Evolutionary conservation across 2,888 invertebrate genomes (phyloP).

Genomic region (Euzophera pinguis): DNA sequence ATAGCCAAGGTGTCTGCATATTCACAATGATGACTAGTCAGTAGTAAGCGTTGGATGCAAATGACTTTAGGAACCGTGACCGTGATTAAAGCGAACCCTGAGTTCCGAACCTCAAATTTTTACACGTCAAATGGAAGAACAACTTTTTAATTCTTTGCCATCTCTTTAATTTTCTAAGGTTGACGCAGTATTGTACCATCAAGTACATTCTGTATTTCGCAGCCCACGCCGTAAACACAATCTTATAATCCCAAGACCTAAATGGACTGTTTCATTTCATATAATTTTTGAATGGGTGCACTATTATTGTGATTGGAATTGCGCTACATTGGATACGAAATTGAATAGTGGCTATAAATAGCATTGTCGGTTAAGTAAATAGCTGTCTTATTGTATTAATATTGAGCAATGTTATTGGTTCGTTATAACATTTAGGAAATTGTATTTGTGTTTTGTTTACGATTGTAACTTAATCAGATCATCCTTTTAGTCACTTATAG

Average conservation of each 20-base stretch:
- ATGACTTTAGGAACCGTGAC: no score
- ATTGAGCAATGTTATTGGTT: conserved; percentile 10
- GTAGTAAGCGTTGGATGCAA: no score
- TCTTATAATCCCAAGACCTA: conserved; percentile 53
- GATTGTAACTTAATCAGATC: background rate
- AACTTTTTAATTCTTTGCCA: no score
- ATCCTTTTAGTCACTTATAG: background rate
- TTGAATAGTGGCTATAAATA: conserved; percentile 20
- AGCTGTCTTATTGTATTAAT: conserved; percentile 9
- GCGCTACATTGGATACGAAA: conserved; percentile 21
- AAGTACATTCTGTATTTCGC: conserved; percentile 59
- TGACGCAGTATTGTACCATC: conserved; percentile 58
- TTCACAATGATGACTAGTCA: no score
- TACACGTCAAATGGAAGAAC: no score
- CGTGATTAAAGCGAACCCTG: no score
- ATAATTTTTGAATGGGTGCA: conserved; percentile 36
- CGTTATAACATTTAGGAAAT: background rate
- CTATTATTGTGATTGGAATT: conserved; percentile 25
- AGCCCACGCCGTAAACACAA: conserved; percentile 52
- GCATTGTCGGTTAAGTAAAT: conserved; percentile 6
- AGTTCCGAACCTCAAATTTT: no score
- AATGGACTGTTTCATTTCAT: conserved; percentile 52
- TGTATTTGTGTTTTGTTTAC: background rate
- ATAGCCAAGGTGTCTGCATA: no score
- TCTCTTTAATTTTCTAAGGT: no score